Percentiles rank a stretch among this genome's conserved stretches.
These are phyloP conservation scores for Pachyuromys duprasi DNA, from an alignment of 2,797 vertebrate genomes.

Conservation along the genomic window DNA sequence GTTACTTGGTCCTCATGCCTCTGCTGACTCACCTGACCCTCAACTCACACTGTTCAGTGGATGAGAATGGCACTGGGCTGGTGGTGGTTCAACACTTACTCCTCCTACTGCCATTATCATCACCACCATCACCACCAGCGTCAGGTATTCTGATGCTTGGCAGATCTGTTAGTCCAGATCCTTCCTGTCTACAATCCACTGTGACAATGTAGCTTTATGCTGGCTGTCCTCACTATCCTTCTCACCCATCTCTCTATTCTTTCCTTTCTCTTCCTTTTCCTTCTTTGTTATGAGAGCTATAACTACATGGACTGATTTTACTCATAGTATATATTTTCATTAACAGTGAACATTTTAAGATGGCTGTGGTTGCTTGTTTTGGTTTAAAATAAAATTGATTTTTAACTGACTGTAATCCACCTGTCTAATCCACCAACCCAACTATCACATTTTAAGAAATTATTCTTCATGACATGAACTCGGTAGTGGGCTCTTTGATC, in stretches of 20 bases:
- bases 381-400: constrained; percentile 26
- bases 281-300: background rate
- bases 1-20: too few species aligned
- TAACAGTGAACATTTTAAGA: background rate
- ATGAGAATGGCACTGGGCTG: background rate
- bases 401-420: background rate
- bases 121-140: background rate
- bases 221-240: background rate
- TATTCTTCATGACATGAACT: too few species aligned
- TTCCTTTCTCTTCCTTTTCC: too few species aligned
- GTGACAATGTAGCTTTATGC: too few species aligned
- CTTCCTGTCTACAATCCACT: too few species aligned
- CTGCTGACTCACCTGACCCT: background rate
- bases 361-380: constrained; percentile 5
- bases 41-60: background rate
- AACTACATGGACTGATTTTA: background rate
- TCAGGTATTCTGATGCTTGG: background rate
- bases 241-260: background rate
- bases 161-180: background rate
- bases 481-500: too few species aligned
- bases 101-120: too few species aligned
- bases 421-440: background rate
- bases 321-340: background rate
- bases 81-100: background rate
- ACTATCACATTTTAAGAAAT: background rate